Evolutionary conservation across 2,888 invertebrate species (phyloP).

Genomic region (Drosophila gaucha): DNA sequence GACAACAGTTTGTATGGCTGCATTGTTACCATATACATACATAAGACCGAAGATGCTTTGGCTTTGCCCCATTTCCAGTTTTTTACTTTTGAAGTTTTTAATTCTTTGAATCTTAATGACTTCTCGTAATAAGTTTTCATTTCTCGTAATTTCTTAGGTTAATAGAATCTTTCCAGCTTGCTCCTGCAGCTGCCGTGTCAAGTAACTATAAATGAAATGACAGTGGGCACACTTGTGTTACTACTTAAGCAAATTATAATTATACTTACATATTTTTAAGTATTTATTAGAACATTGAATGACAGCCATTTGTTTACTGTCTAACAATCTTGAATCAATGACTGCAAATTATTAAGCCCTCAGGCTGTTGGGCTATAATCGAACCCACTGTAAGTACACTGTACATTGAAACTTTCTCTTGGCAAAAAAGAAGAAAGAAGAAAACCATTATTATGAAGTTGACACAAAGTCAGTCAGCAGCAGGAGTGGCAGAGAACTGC

Average conservation of each 20-base stretch:
- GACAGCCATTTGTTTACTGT: background rate
- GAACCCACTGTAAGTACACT: constrained; percentile 51
- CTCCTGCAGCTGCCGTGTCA: constrained; percentile 49
- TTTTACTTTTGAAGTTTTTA: constrained; percentile 76
- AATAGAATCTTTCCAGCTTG: constrained; percentile 73
- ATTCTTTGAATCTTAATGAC: constrained; percentile 83
- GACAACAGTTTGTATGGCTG: constrained; percentile 62
- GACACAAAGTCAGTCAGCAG: constrained; percentile 72
- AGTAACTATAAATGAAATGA: constrained; percentile 46
- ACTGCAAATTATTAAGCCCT: background rate
- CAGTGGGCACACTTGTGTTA: constrained; percentile 53
- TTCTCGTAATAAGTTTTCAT: constrained; percentile 84
- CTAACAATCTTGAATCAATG: background rate
- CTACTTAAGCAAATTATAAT: background rate
- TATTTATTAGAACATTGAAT: background rate
- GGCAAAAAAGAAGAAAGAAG: constrained; percentile 24
- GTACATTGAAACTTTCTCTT: constrained; percentile 55
- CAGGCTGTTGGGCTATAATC: constrained; percentile 1
- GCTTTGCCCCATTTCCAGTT: constrained; percentile 67
- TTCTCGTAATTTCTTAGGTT: constrained; percentile 82
- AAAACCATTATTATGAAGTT: constrained; percentile 78
- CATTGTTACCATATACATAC: constrained; percentile 22
- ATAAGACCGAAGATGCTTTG: constrained; percentile 24
- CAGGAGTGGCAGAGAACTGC: constrained; percentile 33
- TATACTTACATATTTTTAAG: background rate